phyloP scores from a whole-genome alignment of 30 jellyfish, hydroid and myxozoan species.

The Aurelia aurita region DNA sequence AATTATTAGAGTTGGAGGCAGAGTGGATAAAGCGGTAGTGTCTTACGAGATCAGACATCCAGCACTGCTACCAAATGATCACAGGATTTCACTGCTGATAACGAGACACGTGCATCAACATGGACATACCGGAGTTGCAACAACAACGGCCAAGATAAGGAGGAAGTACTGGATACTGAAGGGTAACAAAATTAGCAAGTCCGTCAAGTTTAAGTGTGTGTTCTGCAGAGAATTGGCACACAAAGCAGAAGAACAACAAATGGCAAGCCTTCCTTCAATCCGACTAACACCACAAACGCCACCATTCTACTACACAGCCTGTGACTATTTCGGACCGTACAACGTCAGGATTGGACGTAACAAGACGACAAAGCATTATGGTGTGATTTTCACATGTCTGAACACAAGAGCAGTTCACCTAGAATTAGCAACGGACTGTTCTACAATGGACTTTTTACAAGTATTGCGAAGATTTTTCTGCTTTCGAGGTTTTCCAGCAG shows the following conservation, averaged over 20 bases:
- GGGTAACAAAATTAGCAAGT: not conserved
- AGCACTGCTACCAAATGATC: constrained; percentile 53
- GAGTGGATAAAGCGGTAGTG: constrained; percentile 37
- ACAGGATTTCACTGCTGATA: constrained; percentile 37
- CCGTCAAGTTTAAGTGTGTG: not conserved
- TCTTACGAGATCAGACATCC: constrained; percentile 67
- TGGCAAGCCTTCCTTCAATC: not conserved
- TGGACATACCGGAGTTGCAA: constrained; percentile 62
- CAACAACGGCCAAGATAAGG: constrained; percentile 45
- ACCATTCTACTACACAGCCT: constrained; percentile 70
- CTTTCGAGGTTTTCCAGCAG: constrained; percentile 72
- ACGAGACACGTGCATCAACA: constrained; percentile 48
- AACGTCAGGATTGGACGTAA: constrained; percentile 58
- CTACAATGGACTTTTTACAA: constrained; percentile 60
- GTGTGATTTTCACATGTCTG: constrained; percentile 70
- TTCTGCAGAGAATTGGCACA: not conserved
- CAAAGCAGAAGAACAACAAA: not conserved
- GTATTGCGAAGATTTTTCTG: constrained; percentile 73
- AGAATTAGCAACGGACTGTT: constrained; percentile 65
- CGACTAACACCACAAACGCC: constrained; percentile 7
- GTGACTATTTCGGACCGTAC: constrained; percentile 73
- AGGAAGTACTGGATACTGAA: not conserved
- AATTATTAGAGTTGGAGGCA: constrained; percentile 74
- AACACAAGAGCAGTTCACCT: constrained; percentile 75
- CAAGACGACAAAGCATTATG: constrained; percentile 58